Evolutionary conservation across 1,140 invertebrate genomes (phyloP), one percentile per base, ranked within the genome.

Genomic region (Nasonia giraulti): DNA sequence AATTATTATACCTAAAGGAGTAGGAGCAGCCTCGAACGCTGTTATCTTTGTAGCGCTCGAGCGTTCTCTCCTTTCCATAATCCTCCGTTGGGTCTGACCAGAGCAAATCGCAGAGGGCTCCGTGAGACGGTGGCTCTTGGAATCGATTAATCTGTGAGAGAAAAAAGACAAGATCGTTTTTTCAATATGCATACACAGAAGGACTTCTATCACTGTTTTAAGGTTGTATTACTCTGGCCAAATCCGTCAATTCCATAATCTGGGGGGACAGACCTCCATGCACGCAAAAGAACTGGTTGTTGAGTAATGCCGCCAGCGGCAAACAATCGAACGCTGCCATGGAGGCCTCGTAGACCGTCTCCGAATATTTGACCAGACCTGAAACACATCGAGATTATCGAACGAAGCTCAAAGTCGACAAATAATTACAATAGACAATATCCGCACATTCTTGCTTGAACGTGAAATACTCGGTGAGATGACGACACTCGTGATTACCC

Each of bases 241-340:
- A 99, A 94, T 99, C 99, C 93, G 99, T 99, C 95, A 99, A 95
- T 92, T 96, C 99, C 94, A 99, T 99, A 91, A 99, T 98, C 96
- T 99, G 99, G 75, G 99, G 99, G 87, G 98, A 99, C 55, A 99
- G 96, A 86, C 99, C 99, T 89, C 99, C 99, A 94, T 99, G 99
- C 89, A 99, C 99, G 95, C 99, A 99, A 89, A 99, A 96, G 95
- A 99, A 99, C 95, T 99, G 99, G 95, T 99, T 98, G 94, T 99
- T 99, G 98, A 99, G 99, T 88, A 99, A 96, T 89, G 99, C 99
- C 91, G 99, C 99, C 89, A 99, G 95, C 87, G 99, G 99, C 93
- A 99, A 95, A 95, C 99, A 99, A 94, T 99, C 99, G 94, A 99
- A 99, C 82, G 99, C 98, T 90, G 99, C 98, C 99, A 99, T 99